Conservation (phyloP, 2,888 invertebrate species). For the Cyclophora albipunctata region DNA sequence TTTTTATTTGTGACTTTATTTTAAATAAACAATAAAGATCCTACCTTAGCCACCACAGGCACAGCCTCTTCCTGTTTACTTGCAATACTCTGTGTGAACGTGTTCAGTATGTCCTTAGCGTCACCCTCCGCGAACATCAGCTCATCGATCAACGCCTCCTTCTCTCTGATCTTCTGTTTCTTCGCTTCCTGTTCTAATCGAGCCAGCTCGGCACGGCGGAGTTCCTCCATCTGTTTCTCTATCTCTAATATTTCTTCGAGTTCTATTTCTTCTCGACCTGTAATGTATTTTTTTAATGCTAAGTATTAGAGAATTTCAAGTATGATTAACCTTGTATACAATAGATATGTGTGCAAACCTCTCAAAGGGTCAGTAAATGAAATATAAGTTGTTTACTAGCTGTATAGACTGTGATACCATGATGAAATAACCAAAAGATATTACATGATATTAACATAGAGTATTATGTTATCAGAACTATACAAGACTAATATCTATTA, state of each 20-base stretch:
- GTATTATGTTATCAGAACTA: too few relatives aligned
- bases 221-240: conserved; percentile 85
- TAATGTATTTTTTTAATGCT: conserved; percentile 9
- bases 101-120: conserved; percentile 89
- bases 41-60: conserved; percentile 61
- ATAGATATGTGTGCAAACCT: too few relatives aligned
- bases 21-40: too few relatives aligned
- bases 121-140: conserved; percentile 94
- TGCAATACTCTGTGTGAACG: conserved; percentile 83
- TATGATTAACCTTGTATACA: too few relatives aligned
- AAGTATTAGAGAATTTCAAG: not conserved
- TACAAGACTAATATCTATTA: too few relatives aligned
- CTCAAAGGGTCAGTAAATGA: too few relatives aligned
- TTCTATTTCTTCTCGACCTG: conserved; percentile 87
- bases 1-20: too few relatives aligned
- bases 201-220: conserved; percentile 81
- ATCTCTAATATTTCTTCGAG: conserved; percentile 89
- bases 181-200: conserved; percentile 82
- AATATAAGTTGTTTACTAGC: too few relatives aligned
- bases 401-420: too few relatives aligned
- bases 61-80: conserved; percentile 77
- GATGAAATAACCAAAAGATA: too few relatives aligned
- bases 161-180: conserved; percentile 87
- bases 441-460: too few relatives aligned
- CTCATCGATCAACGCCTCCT: conserved; percentile 95